Evolutionary conservation across 2,797 vertebrate genomes (phyloP).

Genomic region (Brachymystax lenok): DNA sequence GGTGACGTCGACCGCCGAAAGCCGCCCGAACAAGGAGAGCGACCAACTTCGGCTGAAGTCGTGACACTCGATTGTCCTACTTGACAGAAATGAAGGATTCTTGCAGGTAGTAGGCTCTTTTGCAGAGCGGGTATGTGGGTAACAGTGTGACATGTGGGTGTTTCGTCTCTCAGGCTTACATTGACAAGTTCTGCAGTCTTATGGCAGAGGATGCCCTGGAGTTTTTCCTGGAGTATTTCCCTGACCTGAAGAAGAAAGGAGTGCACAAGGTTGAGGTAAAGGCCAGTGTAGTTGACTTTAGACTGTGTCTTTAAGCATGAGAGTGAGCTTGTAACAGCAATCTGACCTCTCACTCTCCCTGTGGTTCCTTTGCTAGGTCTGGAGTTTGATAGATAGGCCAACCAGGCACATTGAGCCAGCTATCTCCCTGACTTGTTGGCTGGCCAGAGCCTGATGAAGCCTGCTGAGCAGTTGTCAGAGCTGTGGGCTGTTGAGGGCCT

Average conservation of each 20-base stretch:
- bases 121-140: conserved; percentile 25
- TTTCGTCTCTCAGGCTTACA: conserved; percentile 72
- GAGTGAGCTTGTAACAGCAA: background rate
- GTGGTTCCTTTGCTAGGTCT: conserved; percentile 63
- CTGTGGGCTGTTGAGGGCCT: conserved; percentile 66
- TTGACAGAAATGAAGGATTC: too few species aligned
- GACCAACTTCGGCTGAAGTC: too few species aligned
- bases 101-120: too few species aligned
- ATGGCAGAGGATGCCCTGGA: conserved; percentile 76
- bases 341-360: background rate
- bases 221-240: conserved; percentile 83
- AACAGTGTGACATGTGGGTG: background rate
- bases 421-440: conserved; percentile 80
- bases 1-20: too few species aligned
- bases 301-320: too few species aligned
- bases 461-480: conserved; percentile 74
- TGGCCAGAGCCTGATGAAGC: conserved; percentile 77
- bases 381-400: too few species aligned
- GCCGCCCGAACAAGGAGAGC: too few species aligned
- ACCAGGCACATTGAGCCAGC: too few species aligned
- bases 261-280: conserved; percentile 77
- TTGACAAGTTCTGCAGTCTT: conserved; percentile 80
- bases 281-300: background rate
- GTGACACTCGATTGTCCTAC: too few species aligned
- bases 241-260: conserved; percentile 71